These are phyloP conservation scores for Drosophila vallismaia DNA, from an alignment of 2,888 invertebrate species.

Conservation along the genomic window DNA sequence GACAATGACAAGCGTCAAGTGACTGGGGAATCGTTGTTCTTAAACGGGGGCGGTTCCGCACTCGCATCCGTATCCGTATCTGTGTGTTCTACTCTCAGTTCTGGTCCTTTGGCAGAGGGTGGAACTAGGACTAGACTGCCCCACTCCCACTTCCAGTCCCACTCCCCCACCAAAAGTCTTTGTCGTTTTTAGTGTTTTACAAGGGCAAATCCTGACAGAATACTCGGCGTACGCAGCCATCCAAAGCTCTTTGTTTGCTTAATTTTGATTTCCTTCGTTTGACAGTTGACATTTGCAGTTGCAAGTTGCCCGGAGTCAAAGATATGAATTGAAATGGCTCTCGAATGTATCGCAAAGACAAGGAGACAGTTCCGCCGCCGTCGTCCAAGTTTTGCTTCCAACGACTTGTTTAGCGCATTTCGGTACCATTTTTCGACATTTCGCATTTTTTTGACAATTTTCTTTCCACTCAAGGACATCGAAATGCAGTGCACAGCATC, in stretches of 20 bases:
- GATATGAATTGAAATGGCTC: slow-evolving; percentile 51
- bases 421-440: slow-evolving; percentile 17
- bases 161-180: slow-evolving; percentile 8
- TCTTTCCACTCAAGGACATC: slow-evolving; percentile 33
- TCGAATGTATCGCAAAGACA: slow-evolving; percentile 8
- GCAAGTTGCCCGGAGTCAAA: slow-evolving; percentile 49
- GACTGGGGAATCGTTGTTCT: slow-evolving; percentile 45
- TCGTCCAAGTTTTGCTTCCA: background rate
- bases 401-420: slow-evolving; percentile 28
- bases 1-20: slow-evolving; percentile 74
- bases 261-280: slow-evolving; percentile 64
- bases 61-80: slow-evolving; percentile 3
- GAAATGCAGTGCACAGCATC: slow-evolving; percentile 25
- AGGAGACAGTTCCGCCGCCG: slow-evolving; percentile 6
- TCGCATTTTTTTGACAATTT: slow-evolving; percentile 6
- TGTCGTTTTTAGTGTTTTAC: slow-evolving; percentile 71
- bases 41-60: slow-evolving; percentile 16
- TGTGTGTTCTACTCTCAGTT: slow-evolving; percentile 8
- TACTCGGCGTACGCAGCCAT: slow-evolving; percentile 31
- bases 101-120: slow-evolving; percentile 14
- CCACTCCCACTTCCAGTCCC: background rate
- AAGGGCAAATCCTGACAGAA: slow-evolving; percentile 69
- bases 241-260: slow-evolving; percentile 59
- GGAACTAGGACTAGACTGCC: slow-evolving; percentile 13
- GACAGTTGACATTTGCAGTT: slow-evolving; percentile 74